These are phyloP conservation scores for Cryptocephalus moraei DNA, from an alignment of 2,888 invertebrate species.

Conservation along the genomic window DNA sequence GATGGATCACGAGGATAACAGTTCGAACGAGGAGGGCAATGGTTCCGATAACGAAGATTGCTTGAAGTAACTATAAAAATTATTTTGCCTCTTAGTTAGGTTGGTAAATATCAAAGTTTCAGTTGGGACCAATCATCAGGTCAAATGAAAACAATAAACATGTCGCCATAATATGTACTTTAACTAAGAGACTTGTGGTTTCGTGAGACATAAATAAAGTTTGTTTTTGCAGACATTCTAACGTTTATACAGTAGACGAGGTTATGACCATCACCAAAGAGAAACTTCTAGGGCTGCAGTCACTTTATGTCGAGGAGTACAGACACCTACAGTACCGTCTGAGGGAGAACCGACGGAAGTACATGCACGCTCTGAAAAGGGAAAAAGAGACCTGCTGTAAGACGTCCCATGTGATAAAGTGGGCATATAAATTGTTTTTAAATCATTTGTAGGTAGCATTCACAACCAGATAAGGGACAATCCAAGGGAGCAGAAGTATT, in stretches of 20 bases:
- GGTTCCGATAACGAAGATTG: conserved; percentile 68
- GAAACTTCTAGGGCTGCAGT: conserved; percentile 65
- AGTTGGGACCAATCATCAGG: too few relatives aligned
- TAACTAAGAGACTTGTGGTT: too few relatives aligned
- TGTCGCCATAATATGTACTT: too few relatives aligned
- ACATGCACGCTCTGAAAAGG: conserved; percentile 58
- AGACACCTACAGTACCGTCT: conserved; percentile 62
- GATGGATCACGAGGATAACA: conserved; percentile 53
- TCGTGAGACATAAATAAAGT: too few relatives aligned
- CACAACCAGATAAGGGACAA: conserved; percentile 60
- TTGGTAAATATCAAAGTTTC: too few relatives aligned
- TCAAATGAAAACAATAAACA: too few relatives aligned
- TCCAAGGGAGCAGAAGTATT: conserved; percentile 60
- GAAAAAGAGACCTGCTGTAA: conserved; percentile 63
- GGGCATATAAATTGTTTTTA: conserved; percentile 4
- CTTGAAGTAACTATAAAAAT: conserved; percentile 48
- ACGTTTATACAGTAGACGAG: conserved; percentile 83
- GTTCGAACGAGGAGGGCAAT: conserved; percentile 68
- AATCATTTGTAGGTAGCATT: conserved; percentile 55
- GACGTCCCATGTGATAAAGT: conserved; percentile 6
- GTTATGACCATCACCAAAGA: conserved; percentile 66
- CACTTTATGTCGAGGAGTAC: conserved; percentile 75
- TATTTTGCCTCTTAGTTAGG: neutral
- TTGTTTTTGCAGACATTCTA: conserved; percentile 58
- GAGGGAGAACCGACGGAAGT: conserved; percentile 61